Conservation (phyloP, 2,797 vertebrate genomes). For the Tolypeutes matacus region DNA sequence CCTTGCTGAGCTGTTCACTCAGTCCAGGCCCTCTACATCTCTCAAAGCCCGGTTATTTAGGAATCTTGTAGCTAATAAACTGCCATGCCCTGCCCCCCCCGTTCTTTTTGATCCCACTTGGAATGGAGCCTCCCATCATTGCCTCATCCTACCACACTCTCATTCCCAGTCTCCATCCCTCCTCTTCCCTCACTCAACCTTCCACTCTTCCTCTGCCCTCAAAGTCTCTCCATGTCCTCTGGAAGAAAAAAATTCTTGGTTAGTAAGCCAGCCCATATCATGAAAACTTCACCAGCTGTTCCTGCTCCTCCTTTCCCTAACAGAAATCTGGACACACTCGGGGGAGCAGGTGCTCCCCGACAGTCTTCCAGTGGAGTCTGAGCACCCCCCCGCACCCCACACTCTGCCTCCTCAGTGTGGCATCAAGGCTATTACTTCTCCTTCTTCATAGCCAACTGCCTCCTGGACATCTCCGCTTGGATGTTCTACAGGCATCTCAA, state of each 20-base stretch:
- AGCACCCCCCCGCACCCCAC: not conserved
- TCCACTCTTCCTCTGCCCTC: not conserved
- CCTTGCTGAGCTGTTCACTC: not conserved
- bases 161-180: not conserved
- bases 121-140: not conserved
- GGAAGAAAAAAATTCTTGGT: not conserved
- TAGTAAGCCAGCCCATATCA: no score
- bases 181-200: not conserved
- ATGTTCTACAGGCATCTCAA: not conserved
- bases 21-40: rapidly evolving
- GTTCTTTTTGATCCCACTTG: no score
- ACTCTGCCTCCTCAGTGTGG: no score
- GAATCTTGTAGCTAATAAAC: not conserved
- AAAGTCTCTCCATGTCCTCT: not conserved
- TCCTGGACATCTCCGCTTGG: not conserved
- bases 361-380: not conserved
- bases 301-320: not conserved
- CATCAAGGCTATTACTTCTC: rapidly evolving
- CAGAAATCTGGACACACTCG: not conserved
- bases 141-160: rapidly evolving
- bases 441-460: not conserved
- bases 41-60: rapidly evolving
- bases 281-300: not conserved
- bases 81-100: no score
- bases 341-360: not conserved